Evolutionary conservation across 2,797 vertebrate genomes (phyloP), one percentile per base, ranked within the genome.

Genomic region (Chrosomus eos): DNA sequence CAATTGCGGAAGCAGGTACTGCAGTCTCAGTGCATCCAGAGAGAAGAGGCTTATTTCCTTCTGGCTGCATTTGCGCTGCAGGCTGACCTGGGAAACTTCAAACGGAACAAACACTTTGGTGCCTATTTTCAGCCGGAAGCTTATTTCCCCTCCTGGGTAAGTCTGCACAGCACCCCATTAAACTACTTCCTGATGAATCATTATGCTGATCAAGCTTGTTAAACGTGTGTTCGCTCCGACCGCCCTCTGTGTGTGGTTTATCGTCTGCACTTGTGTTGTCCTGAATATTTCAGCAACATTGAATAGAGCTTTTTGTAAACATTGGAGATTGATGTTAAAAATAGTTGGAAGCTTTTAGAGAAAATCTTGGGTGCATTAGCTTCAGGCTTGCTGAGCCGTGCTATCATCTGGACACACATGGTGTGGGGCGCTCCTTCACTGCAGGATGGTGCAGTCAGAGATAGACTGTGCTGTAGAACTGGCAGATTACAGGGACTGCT

Each of bases 91-190:
- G 98, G 98, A 0, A 98, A 98, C 95, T 99, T 98, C 95, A 99
- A 98, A 91, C 95, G 97, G 73, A 97, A 97, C 93, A 97, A 98
- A 90, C 98, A 99, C 95, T 97, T 95, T 11, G 97, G 97, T 91
- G 97, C 98, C 72, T 99, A 99, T 95, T 99, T 99, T 40, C 97
- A 99, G 90, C 98, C 98, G 0, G 98, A 99, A 88, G 96, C 96
- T 40, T 99, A 99, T 93, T 99, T 99, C 91, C 98, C 98, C 0
- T 92, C 97, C 4, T 99, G 98, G 98, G 98, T 99, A 94, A 95
- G 97, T 90, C 13, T 78, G 74, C 18, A 31, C 74, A 58, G 82
- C 55, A 72, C 38, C 53, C 78, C 76, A 80, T 77, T 45, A 81
- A 55, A 83, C 19, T 21, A 26, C 38, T 79, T 36, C 71, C 76